Evolutionary conservation across 2,888 invertebrate genomes (phyloP).

Genomic region (Capitulum mitella): DNA sequence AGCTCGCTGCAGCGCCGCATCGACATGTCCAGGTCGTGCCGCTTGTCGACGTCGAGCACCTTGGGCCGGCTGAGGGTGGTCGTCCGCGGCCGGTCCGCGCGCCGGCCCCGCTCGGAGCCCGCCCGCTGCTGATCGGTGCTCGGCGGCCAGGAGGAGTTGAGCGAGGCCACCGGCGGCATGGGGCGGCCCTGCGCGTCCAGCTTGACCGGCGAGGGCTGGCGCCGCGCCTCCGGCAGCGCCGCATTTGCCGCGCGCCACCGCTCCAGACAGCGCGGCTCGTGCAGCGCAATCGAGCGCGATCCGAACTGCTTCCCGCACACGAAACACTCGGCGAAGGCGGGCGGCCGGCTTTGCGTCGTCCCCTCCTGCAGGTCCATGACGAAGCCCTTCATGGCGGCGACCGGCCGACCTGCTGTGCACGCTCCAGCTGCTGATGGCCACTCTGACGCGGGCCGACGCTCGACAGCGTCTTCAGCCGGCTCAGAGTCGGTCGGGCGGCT

Average conservation of each 20-base stretch:
- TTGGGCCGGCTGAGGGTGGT: background rate
- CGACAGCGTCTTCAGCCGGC: too few species aligned
- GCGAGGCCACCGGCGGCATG: background rate
- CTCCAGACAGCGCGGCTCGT: slow-evolving; percentile 60
- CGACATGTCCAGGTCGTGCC: background rate
- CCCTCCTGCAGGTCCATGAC: background rate
- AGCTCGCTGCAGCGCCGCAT: background rate
- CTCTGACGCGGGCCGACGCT: too few species aligned
- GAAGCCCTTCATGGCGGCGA: background rate
- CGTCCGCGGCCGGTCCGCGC: background rate
- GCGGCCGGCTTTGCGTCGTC: slow-evolving; percentile 28
- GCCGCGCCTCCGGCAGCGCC: slow-evolving; percentile 49
- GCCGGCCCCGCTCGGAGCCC: background rate
- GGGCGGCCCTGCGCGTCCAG: slow-evolving; percentile 56
- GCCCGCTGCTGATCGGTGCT: background rate
- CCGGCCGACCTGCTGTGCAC: background rate
- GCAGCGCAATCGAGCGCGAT: slow-evolving; percentile 55
- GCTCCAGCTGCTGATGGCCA: too few species aligned
- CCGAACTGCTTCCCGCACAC: slow-evolving; percentile 61
- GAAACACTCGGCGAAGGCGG: slow-evolving; percentile 48
- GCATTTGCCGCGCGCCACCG: slow-evolving; percentile 56
- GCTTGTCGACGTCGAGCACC: background rate
- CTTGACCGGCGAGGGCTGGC: slow-evolving; percentile 53
- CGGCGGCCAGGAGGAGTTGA: background rate
- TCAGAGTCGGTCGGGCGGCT: too few species aligned